Conservation (phyloP, 2,888 invertebrate species). For the Hydrotaea cyrtoneurina region DNA sequence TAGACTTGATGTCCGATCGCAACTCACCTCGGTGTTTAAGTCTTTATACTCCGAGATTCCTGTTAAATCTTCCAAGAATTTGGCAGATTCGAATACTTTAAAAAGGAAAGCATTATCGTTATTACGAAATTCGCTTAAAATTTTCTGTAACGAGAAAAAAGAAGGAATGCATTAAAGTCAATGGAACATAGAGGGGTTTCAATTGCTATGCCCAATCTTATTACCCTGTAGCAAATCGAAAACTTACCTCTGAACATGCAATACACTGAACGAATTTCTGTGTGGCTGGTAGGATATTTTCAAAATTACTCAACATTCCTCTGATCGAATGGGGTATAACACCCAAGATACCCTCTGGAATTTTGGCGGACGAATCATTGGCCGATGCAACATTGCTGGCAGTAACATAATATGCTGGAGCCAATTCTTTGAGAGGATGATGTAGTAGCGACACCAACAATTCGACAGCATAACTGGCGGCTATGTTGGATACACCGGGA, state of each 20-base stretch:
- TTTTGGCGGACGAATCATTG: conserved; percentile 74
- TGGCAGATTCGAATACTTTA: conserved; percentile 90
- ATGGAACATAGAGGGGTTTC: no score
- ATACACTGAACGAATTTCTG: conserved; percentile 94
- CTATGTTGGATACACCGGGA: conserved; percentile 95
- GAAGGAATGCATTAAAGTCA: not conserved
- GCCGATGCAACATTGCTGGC: conserved; percentile 37
- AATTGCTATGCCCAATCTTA: not conserved
- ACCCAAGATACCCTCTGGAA: conserved; percentile 87
- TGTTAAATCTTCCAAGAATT: conserved; percentile 92
- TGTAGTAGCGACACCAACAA: conserved; percentile 92
- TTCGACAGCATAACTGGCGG: conserved; percentile 95
- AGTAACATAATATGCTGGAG: conserved; percentile 84
- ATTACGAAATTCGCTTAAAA: conserved; percentile 81
- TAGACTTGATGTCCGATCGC: not conserved
- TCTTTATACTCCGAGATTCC: conserved; percentile 87
- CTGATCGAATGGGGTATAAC: conserved; percentile 95
- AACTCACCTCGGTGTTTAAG: conserved; percentile 82
- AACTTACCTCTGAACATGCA: conserved; percentile 88
- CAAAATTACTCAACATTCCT: conserved; percentile 92
- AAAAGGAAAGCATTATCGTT: conserved; percentile 88
- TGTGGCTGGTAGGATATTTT: conserved; percentile 91
- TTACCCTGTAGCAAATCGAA: not conserved
- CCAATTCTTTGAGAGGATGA: conserved; percentile 86
- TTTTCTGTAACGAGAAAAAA: conserved; percentile 71